A percentile compares a stretch with the other conserved stretches of the same genome.
Conservation (phyloP, 2,797 vertebrate genomes). For the Brotula barbata region DNA sequence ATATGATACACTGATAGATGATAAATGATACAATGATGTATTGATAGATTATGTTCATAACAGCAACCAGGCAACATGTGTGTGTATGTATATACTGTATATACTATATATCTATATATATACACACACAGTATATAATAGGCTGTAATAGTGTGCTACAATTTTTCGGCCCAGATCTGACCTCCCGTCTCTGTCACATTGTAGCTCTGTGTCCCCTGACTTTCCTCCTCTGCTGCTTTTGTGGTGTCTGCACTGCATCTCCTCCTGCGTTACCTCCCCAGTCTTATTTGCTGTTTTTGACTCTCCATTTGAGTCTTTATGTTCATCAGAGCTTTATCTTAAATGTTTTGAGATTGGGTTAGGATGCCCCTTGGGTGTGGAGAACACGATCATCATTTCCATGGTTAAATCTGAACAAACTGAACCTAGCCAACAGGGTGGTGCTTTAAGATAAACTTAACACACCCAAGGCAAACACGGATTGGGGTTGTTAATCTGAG, state of each 20-base stretch:
- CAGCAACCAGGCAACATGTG: too few relatives aligned
- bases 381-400: constrained; percentile 5
- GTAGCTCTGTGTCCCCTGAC: constrained; percentile 46
- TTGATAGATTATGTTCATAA: too few relatives aligned
- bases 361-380: constrained; percentile 8
- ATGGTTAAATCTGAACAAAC: constrained; percentile 31
- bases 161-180: constrained; percentile 71
- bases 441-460: constrained; percentile 38
- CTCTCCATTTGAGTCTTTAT: constrained; percentile 23
- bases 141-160: neutral
- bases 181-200: constrained; percentile 54
- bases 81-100: too few relatives aligned
- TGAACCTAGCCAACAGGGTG: constrained; percentile 39
- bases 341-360: constrained; percentile 14
- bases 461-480: constrained; percentile 53
- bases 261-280: constrained; percentile 37
- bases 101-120: too few relatives aligned
- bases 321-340: constrained; percentile 45
- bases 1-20: too few relatives aligned
- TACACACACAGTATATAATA: too few relatives aligned
- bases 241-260: constrained; percentile 53
- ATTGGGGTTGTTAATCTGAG: constrained; percentile 38
- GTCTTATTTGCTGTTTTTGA: constrained; percentile 28
- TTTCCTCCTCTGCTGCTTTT: constrained; percentile 57
- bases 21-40: too few relatives aligned